These are phyloP conservation scores for Cataglyphis rosenhaueri DNA, from an alignment of 2,888 invertebrate genomes.

Conservation along the genomic window DNA sequence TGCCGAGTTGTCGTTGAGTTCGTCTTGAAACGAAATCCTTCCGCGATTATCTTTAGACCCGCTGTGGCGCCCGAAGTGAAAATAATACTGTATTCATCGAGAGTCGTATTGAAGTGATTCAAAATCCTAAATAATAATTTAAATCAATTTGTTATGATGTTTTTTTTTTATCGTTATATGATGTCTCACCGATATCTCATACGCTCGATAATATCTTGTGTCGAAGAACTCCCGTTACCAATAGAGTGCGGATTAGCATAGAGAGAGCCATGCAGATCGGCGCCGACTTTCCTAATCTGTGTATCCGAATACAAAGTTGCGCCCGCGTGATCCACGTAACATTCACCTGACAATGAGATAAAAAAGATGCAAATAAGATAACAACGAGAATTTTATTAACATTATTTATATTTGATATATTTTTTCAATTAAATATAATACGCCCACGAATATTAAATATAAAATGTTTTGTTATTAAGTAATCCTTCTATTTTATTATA, in stretches of 20 bases:
- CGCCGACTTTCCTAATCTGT: constrained; percentile 89
- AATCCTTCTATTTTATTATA: neutral
- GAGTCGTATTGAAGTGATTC: constrained; percentile 93
- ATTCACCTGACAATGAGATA: constrained; percentile 87
- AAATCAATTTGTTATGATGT: neutral
- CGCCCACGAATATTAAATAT: neutral
- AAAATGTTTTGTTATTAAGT: neutral
- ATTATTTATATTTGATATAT: neutral
- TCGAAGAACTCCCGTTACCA: constrained; percentile 90
- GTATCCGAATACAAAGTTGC: constrained; percentile 92
- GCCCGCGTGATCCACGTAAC: constrained; percentile 96
- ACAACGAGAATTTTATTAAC: neutral
- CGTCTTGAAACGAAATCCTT: constrained; percentile 90
- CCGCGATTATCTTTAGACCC: constrained; percentile 93
- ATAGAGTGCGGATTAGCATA: constrained; percentile 96
- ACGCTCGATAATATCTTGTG: constrained; percentile 94
- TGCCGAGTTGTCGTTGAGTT: constrained; percentile 36
- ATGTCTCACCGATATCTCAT: constrained; percentile 90
- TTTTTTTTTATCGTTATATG: constrained; percentile 23
- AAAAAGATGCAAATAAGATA: constrained; percentile 51
- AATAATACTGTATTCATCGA: constrained; percentile 93
- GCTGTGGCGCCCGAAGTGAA: constrained; percentile 98
- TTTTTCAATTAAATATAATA: constrained; percentile 12
- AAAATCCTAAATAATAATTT: constrained; percentile 88
- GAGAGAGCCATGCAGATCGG: constrained; percentile 90